phyloP scores from a whole-genome alignment of 2,113 vertebrate species.

The Thamnophis sirtalis region DNA sequence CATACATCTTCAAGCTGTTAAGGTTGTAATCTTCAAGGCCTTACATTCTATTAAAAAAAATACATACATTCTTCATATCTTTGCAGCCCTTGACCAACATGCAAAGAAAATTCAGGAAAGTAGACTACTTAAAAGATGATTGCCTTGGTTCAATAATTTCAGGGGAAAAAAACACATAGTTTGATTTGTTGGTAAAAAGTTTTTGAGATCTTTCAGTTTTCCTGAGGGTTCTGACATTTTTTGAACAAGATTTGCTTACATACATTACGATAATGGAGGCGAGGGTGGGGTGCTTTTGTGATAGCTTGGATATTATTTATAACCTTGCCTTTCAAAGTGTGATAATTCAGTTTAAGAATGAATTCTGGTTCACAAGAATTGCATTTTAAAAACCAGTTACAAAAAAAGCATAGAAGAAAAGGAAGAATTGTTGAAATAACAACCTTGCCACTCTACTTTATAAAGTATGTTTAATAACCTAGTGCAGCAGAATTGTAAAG shows the following conservation, averaged over 20 bases:
- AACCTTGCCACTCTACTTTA: background rate
- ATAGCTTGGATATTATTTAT: constrained; percentile 19
- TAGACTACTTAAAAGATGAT: background rate
- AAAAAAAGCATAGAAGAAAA: constrained; percentile 3
- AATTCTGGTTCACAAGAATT: background rate
- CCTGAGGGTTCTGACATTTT: background rate
- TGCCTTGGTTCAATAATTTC: background rate
- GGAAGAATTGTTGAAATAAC: background rate
- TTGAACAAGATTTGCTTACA: background rate
- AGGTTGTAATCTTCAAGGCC: background rate
- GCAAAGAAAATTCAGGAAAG: background rate
- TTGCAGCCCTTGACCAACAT: background rate
- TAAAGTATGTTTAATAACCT: background rate
- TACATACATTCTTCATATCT: background rate
- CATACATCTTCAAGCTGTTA: background rate
- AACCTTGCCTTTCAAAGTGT: constrained; percentile 13
- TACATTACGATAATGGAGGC: background rate
- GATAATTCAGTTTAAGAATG: background rate
- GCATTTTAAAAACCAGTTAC: background rate
- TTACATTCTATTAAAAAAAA: background rate
- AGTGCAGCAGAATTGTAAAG: background rate
- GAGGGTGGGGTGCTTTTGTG: background rate
- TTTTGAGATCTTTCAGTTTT: background rate
- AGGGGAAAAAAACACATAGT: background rate
- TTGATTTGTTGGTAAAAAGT: background rate